Base-by-base conservation (phyloP, 2,113 vertebrate genomes). In the Elgaria multicarinata region DNA sequence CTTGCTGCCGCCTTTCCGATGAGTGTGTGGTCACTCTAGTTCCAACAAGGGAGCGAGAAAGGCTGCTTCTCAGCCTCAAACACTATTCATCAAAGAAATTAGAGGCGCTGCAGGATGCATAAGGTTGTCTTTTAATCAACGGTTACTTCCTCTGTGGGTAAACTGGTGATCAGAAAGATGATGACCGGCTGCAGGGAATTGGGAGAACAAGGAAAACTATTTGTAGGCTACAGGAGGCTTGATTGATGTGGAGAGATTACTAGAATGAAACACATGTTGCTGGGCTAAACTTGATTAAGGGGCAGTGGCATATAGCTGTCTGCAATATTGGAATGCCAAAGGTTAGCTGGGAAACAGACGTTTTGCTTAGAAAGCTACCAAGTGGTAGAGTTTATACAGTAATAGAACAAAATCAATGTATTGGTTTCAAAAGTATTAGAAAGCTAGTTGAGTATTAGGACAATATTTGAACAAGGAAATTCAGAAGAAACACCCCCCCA, bases 141-240 rank as follows among this genome's bases (percentile, higher is more conserved):
- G 76, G 0, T 86, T 76, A 20, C 75, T 90, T 94, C 44, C 83
- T 93, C 33, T 89, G 85, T 74, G 83, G 89, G 86, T 78, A 89
- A 83, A 33, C 66, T 71, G 6, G 13, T 39, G 28, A 58, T 66
- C 20, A 44, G 81, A 90, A 88, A 3, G 55, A 12, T 76, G 39
- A 67, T 0, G 1, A 67, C 55, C 74, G 72, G 69, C 6, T 88
- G n/a, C 31, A 66, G 81, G 55, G 62, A n/a, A 46, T 89, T 81
- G 36, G 74, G 66, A 76, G 62, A 86, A 55, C 44, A 86, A 46
- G 75, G 66, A 31, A 53, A 82, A 14, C 0, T 6, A 53, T 87
- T 50, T 31, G 91, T 67, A 75, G 74, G 42, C 42, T 0, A 6
- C 10, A 87, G 36, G 53, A 58, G 55, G 1, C 28, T 83, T 87